Evolutionary conservation across 2,888 invertebrate species (phyloP), one percentile per base, ranked within the genome.

Genomic region (Carabus problematicus): DNA sequence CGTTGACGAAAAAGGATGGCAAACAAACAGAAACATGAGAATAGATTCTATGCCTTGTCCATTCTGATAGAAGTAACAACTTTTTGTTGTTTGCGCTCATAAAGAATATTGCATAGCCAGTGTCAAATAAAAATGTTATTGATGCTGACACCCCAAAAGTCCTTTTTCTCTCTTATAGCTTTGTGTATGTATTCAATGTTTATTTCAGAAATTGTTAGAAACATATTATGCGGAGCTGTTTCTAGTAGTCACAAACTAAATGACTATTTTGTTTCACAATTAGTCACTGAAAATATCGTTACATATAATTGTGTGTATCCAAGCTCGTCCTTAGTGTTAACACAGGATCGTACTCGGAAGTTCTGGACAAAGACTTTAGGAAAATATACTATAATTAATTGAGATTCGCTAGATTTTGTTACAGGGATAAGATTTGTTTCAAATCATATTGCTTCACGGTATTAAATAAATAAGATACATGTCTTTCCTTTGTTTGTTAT

Each of bases 231-330:
- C 29, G 2, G 29, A 29, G 29, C 2, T 2, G 29, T 29, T 29
- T 29, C 6, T 29, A 29, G 3, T 29, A 29, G 29, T 29, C 29
- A 29, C 29, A 29, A 29, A 29, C 29, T 29, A 29, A 52, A 52
- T 52, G 52, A 19, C 29, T 52, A 52, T 52, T 52, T 52, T 52
- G 52, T 52, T 52, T 52, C 16, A 11, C 52, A 52, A 52, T 52
- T 52, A 52, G 52, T 52, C 52, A 52, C 52, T 52, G 52, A 52
- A 12, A 52, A 52, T 12, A 16, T 52, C 16, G 52, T 52, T 52
- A 52, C 6, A 45, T 14, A 12, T 45, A 45, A 11, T 45, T 3
- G 45, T 29, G 12, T 14, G 45, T 7, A 12, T 52, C 8, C 9
- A 18, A 16, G 18, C 52, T 52, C 19, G 7, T 12, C 52, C 52